Percentiles rank a stretch among this genome's conserved stretches.
Evolutionary conservation across 2,797 vertebrate genomes (phyloP).

Genomic region (Microchirus variegatus): DNA sequence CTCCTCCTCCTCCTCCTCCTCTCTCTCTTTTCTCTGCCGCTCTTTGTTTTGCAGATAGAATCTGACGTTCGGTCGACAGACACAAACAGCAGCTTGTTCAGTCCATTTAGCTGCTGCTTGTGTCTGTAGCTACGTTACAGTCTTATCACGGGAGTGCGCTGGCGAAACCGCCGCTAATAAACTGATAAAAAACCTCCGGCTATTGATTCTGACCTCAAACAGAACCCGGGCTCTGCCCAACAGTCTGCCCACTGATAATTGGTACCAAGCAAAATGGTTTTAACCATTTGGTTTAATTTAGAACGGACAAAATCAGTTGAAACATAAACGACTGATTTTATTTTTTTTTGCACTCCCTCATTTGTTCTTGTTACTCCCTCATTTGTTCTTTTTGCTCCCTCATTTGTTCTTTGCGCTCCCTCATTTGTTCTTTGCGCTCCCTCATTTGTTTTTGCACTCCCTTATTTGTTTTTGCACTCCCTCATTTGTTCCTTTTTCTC

Average conservation of each 20-base stretch:
- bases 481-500: too few species aligned
- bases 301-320: too few species aligned
- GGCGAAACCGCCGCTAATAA: conserved; percentile 60
- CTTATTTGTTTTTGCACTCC: too few species aligned
- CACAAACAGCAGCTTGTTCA: conserved; percentile 64
- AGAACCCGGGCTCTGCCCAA: conserved; percentile 27
- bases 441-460: too few species aligned
- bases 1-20: conserved; percentile 19
- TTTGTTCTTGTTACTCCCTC: too few species aligned
- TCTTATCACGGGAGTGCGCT: conserved; percentile 61
- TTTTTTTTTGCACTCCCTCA: too few species aligned
- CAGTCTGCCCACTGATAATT: conserved; percentile 37
- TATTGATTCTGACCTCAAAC: conserved; percentile 59
- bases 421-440: too few species aligned
- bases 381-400: too few species aligned
- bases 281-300: neutral
- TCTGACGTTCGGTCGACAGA: conserved; percentile 55
- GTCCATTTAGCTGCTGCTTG: conserved; percentile 66
- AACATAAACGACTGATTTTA: too few species aligned
- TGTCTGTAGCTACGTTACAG: conserved; percentile 56
- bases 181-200: conserved; percentile 64
- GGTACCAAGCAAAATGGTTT: conserved; percentile 8
- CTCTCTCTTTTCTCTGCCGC: conserved; percentile 4
- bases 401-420: too few species aligned
- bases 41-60: conserved; percentile 68